Base-by-base conservation (phyloP, 1,140 invertebrate genomes). In the Lucilia cuprina region DNA sequence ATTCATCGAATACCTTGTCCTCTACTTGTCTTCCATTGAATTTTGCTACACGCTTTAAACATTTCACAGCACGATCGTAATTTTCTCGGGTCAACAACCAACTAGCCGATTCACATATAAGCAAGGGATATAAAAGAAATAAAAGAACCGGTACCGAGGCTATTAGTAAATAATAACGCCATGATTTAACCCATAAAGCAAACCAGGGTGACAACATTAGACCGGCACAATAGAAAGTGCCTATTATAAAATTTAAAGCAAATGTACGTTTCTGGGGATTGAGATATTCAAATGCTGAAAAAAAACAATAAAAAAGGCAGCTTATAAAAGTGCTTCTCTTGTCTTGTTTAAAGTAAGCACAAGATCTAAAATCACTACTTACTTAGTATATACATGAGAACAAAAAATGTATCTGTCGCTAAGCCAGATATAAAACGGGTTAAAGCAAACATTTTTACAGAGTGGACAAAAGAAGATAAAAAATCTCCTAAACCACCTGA, bases 341-440 rank as follows among this genome's bases (percentile, higher is more conserved):
- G 25, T 1, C 25, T 30, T 30, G 25, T 30, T 1, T n/a, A 3
- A 30, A 30, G 25, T 30, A 3, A 30, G 1, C 25, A 30, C 25
- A 30, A 30, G 25, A 30, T 30, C 25, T 30, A 30, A 1, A 3
- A 30, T 30, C 25, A 47, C 75, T 74, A 82, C 89, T 88, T 86
- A 93, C 93, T 92, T 84, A 94, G 91, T 82, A 94, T 94, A 84
- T 94, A 94, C 92, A 94, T 94, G 86, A 94, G 92, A 19, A 93
- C 91, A 85, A 93, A 94, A 84, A 93, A 92, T 4, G 92, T 92
- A 85, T 94, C 93, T 25, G 93, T 93, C 5, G 93, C 93, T 7
- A 93, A 86, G 4, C 93, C 93, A 0, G 93, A 92, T 14, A 94
- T 80, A 84, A 94, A 93, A 77, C 93, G 88, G n/a, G 91, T 92